Evolutionary conservation across 1,140 invertebrate species (phyloP).

Genomic region (Bombus terrestris): DNA sequence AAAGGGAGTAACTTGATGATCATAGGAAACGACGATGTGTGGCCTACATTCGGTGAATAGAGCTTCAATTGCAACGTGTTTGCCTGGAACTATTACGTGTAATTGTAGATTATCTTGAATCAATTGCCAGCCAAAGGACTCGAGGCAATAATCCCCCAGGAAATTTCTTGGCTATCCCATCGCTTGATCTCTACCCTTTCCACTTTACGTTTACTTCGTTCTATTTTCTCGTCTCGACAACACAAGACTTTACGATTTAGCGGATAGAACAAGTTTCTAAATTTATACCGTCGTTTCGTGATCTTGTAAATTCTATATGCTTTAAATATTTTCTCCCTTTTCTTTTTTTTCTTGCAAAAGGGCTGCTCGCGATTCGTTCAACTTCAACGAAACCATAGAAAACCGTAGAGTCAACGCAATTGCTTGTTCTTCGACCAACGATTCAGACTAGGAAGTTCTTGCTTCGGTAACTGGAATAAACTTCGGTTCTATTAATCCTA

Average conservation of each 20-base stretch:
- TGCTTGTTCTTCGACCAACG: neutral
- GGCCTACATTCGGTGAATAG: neutral
- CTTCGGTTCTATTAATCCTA: neutral
- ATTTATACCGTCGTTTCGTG: too few relatives aligned
- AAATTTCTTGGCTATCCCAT: neutral
- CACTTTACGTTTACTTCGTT: neutral
- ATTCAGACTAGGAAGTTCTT: neutral
- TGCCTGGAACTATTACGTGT: neutral
- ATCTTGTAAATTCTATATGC: too few relatives aligned
- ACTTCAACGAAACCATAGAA: too few relatives aligned
- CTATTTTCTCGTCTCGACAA: neutral
- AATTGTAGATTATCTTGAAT: too few relatives aligned
- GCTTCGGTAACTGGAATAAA: neutral
- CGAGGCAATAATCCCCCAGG: neutral
- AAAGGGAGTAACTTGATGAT: neutral
- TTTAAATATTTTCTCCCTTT: too few relatives aligned
- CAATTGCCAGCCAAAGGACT: neutral
- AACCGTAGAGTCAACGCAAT: too few relatives aligned
- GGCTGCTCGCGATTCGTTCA: too few relatives aligned
- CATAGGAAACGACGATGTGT: neutral
- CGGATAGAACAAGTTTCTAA: too few relatives aligned
- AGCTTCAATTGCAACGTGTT: neutral
- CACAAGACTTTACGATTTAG: neutral
- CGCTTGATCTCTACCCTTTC: neutral
- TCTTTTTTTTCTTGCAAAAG: too few relatives aligned